A percentile compares a stretch with the other conserved stretches of the same genome.
phyloP scores from a whole-genome alignment of 2,113 vertebrate species.

The Salvelinus fontinalis region DNA sequence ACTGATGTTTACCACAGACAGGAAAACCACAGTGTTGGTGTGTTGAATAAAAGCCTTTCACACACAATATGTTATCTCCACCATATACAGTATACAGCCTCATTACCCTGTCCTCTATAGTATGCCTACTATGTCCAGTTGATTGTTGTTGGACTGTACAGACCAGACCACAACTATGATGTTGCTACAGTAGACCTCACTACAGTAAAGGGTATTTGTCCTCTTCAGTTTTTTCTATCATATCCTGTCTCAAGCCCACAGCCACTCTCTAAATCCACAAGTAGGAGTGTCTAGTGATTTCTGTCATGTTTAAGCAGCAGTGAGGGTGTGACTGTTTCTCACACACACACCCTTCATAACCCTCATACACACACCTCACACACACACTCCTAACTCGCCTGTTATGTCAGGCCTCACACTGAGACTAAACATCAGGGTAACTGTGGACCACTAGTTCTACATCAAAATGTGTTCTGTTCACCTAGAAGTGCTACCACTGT shows the following conservation, averaged over 20 bases:
- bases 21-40: not conserved
- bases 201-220: not conserved
- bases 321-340: not conserved
- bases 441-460: too few species aligned
- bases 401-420: too few species aligned
- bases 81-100: not conserved
- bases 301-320: not conserved
- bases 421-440: constrained; percentile 1
- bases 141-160: not conserved
- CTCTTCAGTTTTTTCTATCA: not conserved
- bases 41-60: not conserved
- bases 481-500: too few species aligned
- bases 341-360: not conserved
- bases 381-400: not conserved
- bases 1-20: too few species aligned
- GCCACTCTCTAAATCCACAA: not conserved
- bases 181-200: not conserved
- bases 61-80: not conserved
- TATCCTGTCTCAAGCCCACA: not conserved
- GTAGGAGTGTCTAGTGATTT: not conserved
- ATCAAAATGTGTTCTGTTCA: too few species aligned
- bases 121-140: not conserved
- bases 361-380: not conserved
- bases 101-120: not conserved
- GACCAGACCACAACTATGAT: not conserved